Percentiles rank a stretch among this genome's conserved stretches.
These are phyloP conservation scores for Malurus splendens DNA, from an alignment of 2,797 vertebrate genomes.

Conservation along the genomic window DNA sequence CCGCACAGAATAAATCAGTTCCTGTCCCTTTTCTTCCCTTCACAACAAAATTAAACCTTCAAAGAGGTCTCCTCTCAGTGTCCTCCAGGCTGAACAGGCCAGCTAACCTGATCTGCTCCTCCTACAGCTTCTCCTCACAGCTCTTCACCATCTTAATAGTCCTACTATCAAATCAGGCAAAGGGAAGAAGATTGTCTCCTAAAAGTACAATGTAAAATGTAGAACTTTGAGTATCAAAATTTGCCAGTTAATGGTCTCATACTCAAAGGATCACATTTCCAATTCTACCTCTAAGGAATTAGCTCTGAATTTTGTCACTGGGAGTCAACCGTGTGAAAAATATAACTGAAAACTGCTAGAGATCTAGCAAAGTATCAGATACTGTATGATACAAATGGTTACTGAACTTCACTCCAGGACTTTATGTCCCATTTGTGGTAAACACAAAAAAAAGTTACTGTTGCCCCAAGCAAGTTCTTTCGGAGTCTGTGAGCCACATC, in stretches of 20 bases:
- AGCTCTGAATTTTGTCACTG: conserved; percentile 74
- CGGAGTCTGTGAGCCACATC: conserved; percentile 61
- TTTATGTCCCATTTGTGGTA: conserved; percentile 73
- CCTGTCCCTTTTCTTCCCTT: not conserved
- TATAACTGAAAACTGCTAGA: not conserved
- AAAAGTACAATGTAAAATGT: not conserved
- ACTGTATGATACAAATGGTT: conserved; percentile 78
- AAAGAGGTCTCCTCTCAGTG: not conserved
- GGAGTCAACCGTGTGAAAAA: conserved; percentile 64
- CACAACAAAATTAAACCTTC: fast-evolving
- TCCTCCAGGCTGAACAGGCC: not conserved
- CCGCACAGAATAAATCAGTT: not conserved
- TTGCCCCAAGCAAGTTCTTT: conserved; percentile 79
- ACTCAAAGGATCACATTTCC: not conserved
- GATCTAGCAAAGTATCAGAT: conserved; percentile 79
- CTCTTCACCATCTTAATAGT: not conserved
- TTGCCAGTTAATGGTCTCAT: not conserved
- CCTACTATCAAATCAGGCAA: not conserved
- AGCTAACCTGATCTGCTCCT: not conserved
- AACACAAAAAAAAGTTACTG: conserved; percentile 74
- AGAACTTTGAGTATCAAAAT: not conserved
- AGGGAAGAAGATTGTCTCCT: not conserved
- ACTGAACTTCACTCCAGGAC: conserved; percentile 72
- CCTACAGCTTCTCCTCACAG: not conserved
- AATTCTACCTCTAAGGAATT: not conserved